Percentiles rank a stretch among this genome's conserved stretches.
Evolutionary conservation across 1,140 invertebrate genomes (phyloP).

Genomic region (Solenopsis fugax): DNA sequence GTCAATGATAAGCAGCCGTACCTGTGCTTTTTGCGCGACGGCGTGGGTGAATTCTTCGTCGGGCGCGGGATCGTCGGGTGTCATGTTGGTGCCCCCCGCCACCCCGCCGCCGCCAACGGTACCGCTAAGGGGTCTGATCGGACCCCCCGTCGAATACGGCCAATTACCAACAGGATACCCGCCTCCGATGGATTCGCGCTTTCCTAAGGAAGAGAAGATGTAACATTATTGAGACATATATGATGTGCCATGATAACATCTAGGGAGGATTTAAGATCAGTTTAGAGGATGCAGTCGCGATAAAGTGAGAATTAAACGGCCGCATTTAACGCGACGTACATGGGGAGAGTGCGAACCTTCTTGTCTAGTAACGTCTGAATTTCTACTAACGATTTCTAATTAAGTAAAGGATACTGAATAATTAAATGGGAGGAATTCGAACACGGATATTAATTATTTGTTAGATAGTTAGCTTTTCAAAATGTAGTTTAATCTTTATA

Average conservation of each 20-base stretch:
- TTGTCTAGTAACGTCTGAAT: neutral
- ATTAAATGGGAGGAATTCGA: neutral
- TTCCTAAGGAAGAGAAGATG: conserved; percentile 68
- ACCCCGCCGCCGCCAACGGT: conserved; percentile 61
- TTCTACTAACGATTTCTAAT: neutral
- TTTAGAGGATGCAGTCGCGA: neutral
- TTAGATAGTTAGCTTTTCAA: neutral
- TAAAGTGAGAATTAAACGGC: conserved; percentile 29
- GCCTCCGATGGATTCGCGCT: conserved; percentile 74
- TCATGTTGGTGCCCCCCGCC: conserved; percentile 77
- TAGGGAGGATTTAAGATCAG: neutral
- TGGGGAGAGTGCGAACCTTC: neutral
- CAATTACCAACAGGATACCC: conserved; percentile 70
- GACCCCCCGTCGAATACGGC: conserved; percentile 65
- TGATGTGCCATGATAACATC: neutral
- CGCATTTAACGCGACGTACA: neutral
- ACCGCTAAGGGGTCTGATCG: conserved; percentile 63
- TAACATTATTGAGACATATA: neutral
- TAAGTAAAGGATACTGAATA: neutral
- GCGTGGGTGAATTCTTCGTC: conserved; percentile 80
- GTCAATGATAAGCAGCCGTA: conserved; percentile 49
- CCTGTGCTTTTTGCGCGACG: conserved; percentile 78
- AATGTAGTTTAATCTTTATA: neutral
- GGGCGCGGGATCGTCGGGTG: conserved; percentile 76
- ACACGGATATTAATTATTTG: neutral